phyloP scores from a whole-genome alignment of 1,140 invertebrate genomes.

The Wiebesia pumilae region DNA sequence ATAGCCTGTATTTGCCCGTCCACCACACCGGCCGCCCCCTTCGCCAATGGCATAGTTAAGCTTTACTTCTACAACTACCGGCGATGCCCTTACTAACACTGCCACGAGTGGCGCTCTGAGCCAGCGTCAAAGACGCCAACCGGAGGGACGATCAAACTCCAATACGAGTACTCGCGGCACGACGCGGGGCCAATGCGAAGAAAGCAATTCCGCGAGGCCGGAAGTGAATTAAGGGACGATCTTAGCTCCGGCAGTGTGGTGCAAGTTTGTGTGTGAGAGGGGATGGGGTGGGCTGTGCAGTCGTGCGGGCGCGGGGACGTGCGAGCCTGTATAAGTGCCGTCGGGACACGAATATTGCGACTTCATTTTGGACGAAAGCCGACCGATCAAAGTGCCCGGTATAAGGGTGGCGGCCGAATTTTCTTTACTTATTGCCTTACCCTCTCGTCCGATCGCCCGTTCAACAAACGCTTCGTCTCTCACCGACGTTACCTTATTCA shows the following conservation, averaged over 20 bases:
- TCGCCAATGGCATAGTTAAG: conserved; percentile 46
- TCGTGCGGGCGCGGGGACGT: background rate
- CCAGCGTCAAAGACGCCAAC: conserved; percentile 14
- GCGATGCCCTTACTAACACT: background rate
- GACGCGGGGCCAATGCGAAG: conserved; percentile 51
- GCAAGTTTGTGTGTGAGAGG: background rate
- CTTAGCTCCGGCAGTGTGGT: background rate
- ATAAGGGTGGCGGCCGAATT: conserved; percentile 19
- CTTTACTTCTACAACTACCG: conserved; percentile 16
- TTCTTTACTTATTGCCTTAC: conserved; percentile 32
- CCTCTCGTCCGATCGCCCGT: background rate
- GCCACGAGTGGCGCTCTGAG: background rate
- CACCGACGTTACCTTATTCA: conserved; percentile 20
- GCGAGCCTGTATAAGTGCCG: background rate
- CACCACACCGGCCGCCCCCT: background rate
- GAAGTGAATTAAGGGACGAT: conserved; percentile 47
- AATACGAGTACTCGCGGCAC: background rate
- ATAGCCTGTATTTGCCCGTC: conserved; percentile 75
- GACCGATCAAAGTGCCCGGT: conserved; percentile 31
- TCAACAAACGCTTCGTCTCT: background rate
- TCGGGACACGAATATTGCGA: conserved; percentile 21
- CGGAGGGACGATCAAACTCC: background rate
- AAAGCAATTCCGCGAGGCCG: conserved; percentile 55
- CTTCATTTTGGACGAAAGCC: conserved; percentile 20
- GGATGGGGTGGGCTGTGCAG: background rate